phyloP scores from a whole-genome alignment of 2,797 vertebrate species.

The Periparus ater region DNA sequence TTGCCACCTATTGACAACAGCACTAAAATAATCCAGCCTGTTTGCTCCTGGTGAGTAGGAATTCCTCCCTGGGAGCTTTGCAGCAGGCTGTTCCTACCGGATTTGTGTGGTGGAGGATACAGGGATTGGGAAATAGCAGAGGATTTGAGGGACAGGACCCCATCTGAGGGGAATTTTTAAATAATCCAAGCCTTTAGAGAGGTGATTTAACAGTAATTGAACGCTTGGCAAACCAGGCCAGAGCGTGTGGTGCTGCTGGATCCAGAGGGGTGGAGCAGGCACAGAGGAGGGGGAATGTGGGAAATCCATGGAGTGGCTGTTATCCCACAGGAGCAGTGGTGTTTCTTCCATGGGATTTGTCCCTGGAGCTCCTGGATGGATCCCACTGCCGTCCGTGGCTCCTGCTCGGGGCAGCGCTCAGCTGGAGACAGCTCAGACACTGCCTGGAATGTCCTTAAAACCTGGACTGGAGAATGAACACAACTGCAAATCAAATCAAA shows the following conservation, averaged over 20 bases:
- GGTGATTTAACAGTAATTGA: background rate
- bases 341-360: background rate
- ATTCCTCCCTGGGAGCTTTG: background rate
- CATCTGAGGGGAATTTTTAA: background rate
- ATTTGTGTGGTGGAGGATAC: background rate
- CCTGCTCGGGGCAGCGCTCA: rapidly evolving
- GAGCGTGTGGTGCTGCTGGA: rapidly evolving
- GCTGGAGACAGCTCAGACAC: rapidly evolving
- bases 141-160: background rate
- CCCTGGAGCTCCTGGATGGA: background rate
- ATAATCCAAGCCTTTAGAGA: background rate
- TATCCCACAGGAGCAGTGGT: background rate
- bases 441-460: background rate
- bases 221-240: background rate
- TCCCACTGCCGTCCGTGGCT: rapidly evolving
- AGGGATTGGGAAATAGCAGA: background rate
- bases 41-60: background rate
- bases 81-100: background rate
- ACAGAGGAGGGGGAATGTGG: background rate
- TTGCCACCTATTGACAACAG: conserved; percentile 66
- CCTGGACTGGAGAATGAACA: background rate
- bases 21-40: conserved; percentile 1
- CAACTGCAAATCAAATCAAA: background rate
- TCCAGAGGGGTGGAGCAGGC: background rate
- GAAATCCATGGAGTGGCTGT: background rate